Base-by-base conservation (phyloP, 2,797 vertebrate species). In the Macropodus opercularis region DNA sequence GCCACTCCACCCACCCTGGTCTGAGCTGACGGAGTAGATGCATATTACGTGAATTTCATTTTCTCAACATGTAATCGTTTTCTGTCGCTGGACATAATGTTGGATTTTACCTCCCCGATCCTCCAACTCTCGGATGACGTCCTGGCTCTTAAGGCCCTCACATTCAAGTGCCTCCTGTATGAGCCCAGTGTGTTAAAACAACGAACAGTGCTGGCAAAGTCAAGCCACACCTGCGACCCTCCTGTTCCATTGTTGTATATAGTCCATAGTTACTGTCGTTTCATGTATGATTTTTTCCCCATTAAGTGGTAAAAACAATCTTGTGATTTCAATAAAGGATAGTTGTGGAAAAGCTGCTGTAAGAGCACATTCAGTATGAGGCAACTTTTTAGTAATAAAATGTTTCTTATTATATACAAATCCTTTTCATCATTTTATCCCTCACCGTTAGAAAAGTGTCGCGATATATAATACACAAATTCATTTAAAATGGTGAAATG, bases 381-480 rank as follows among this genome's bases (percentile, higher is more conserved):
- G 86, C 65, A 39, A 85, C 79, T 87, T 93, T 89, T 91, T 91
- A 90, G 89, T 91, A 93, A 91, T 92, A 92, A 92, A 92, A 90
- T 85, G 80, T 91, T 92, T 91, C 87, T 85, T 89, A 88, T 89
- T 87, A 71, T 86, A 74, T 53, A 84, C 78, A 55, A 64, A 64
- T 48, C 11, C 47, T 22, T 13, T 69, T 62, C 46, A 72, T 79
- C 35, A 51, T 83, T 82, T 64, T 13, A 66, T 51, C 51, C 22
- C 38, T 17, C 22, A 38, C n/a, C n/a, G n/a, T 40, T 6, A 5
- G 26, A 15, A 31, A 52, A 32, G 5, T n/a, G 34, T 31, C 17
- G 3, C 35, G n/a, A 5, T 18, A 27, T 31, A 38, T 32, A 49
- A 2, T 13, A 22, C 13, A 2, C 40, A 1, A 2, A 13, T 31